Evolutionary conservation across 2,113 vertebrate species (phyloP).

Genomic region (Oncorhynchus gorbuscha): DNA sequence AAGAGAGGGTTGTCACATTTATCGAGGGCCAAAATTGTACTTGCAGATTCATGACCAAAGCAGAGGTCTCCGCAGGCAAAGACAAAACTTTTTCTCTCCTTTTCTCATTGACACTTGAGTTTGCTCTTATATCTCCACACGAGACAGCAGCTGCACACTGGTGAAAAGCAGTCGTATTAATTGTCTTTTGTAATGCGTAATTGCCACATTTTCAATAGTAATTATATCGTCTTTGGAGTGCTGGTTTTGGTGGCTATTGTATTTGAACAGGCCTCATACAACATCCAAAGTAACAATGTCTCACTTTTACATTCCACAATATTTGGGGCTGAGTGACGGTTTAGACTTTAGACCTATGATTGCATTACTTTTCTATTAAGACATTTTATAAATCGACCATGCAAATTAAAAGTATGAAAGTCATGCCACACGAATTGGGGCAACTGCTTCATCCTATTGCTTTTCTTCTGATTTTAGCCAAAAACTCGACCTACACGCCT

Average conservation of each 20-base stretch:
- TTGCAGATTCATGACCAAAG: constrained; percentile 62
- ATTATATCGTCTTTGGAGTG: too few relatives aligned
- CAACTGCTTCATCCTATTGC: constrained; percentile 33
- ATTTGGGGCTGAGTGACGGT: too few relatives aligned
- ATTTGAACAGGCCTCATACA: too few relatives aligned
- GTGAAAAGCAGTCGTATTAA: constrained; percentile 41
- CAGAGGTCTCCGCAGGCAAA: constrained; percentile 52
- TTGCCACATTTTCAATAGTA: too few relatives aligned
- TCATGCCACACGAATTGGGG: constrained; percentile 40
- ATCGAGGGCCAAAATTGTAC: constrained; percentile 37
- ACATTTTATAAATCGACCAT: too few relatives aligned
- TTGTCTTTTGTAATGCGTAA: too few relatives aligned
- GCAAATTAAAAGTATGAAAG: too few relatives aligned
- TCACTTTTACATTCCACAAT: too few relatives aligned
- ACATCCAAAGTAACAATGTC: too few relatives aligned
- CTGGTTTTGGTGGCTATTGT: too few relatives aligned
- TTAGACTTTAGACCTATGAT: too few relatives aligned
- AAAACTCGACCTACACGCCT: constrained; percentile 21
- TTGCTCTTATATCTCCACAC: constrained; percentile 72
- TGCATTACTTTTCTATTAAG: too few relatives aligned
- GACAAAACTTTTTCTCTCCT: constrained; percentile 57
- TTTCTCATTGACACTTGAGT: constrained; percentile 73
- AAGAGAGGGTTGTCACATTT: constrained; percentile 33
- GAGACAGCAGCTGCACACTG: constrained; percentile 88
- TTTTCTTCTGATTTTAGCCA: constrained; percentile 20